Evolutionary conservation across 2,113 vertebrate species (phyloP).

Genomic region (Porphyrio hochstetteri): DNA sequence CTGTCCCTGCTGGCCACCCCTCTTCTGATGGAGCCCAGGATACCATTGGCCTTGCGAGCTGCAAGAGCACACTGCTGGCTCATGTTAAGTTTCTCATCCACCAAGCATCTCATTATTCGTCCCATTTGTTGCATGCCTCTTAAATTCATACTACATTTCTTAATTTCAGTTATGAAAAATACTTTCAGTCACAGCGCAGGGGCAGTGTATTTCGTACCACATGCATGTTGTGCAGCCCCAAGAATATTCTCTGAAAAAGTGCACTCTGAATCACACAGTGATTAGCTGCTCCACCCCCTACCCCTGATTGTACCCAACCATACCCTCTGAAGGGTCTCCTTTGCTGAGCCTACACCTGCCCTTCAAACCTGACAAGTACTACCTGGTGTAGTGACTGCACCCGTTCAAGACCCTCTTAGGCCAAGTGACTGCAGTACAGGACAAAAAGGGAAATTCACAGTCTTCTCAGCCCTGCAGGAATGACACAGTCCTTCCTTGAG

Average conservation of each 20-base stretch:
- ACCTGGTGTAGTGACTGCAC: accelerated
- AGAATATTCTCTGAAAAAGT: background rate
- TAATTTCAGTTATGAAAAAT: background rate
- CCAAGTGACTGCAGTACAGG: background rate
- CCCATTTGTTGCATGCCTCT: background rate
- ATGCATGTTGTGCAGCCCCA: too few relatives aligned
- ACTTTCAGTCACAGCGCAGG: background rate
- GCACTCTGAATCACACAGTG: background rate
- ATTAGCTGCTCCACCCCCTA: background rate
- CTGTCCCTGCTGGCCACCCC: too few relatives aligned
- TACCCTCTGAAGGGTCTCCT: background rate
- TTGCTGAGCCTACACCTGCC: background rate
- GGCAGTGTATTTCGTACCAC: background rate
- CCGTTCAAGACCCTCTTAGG: background rate
- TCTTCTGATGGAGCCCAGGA: too few relatives aligned
- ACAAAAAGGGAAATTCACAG: background rate
- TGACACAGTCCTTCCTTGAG: background rate
- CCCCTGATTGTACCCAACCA: background rate
- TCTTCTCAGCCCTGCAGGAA: background rate
- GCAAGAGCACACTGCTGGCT: too few relatives aligned
- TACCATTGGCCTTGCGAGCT: too few relatives aligned
- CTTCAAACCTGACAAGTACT: background rate
- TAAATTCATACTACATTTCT: background rate
- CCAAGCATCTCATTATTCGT: background rate
- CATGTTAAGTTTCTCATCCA: too few relatives aligned